Conservation (phyloP, 2,888 invertebrate species). For the Pristionchus maxplancki region DNA sequence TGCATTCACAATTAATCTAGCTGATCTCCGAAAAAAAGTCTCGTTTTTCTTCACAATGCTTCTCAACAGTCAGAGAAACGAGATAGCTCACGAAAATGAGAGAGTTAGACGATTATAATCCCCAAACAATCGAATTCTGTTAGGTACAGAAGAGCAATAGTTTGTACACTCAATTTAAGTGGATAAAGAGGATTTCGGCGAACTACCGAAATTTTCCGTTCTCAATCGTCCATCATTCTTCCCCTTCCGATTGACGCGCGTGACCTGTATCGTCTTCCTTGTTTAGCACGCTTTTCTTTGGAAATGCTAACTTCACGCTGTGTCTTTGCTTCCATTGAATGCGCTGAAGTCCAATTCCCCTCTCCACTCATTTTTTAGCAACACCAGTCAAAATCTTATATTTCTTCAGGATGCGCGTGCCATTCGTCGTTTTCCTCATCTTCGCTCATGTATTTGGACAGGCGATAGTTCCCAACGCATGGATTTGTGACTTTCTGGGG, state of each 20-base stretch:
- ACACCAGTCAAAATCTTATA: background rate
- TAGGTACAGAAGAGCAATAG: background rate
- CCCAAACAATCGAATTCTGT: background rate
- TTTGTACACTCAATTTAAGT: background rate
- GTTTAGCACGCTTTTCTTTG: too few relatives aligned
- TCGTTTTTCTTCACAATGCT: too few relatives aligned
- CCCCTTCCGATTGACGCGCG: background rate
- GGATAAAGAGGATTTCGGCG: background rate
- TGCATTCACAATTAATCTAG: too few relatives aligned
- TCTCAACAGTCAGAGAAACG: too few relatives aligned
- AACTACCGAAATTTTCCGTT: background rate
- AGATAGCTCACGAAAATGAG: too few relatives aligned
- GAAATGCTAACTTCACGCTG: too few relatives aligned
- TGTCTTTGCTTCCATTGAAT: too few relatives aligned
- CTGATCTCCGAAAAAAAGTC: too few relatives aligned
- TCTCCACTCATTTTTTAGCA: too few relatives aligned
- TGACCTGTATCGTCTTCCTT: background rate
- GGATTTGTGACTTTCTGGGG: conserved; percentile 1
- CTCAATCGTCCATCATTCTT: background rate
- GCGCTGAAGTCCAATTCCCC: too few relatives aligned
- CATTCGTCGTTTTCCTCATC: background rate
- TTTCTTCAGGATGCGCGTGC: background rate
- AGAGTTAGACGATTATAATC: too few relatives aligned
- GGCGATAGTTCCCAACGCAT: background rate
- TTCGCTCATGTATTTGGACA: background rate